Evolutionary conservation across 2,888 invertebrate species (phyloP).

Genomic region (Stegophylla sp.): DNA sequence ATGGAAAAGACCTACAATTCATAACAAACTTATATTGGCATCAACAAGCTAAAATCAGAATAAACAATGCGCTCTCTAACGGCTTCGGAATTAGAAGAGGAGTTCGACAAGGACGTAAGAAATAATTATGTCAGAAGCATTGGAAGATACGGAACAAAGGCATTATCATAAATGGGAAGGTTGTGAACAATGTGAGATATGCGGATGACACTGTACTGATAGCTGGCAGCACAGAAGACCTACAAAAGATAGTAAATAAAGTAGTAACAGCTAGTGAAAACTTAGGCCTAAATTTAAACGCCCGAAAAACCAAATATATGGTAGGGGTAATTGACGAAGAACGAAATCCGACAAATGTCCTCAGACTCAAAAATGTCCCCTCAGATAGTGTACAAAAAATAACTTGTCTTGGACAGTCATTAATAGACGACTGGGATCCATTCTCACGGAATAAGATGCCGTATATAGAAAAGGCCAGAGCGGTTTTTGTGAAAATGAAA

Average conservation of each 20-base stretch:
- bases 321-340: conserved; percentile 6
- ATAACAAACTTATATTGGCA: not conserved
- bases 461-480: conserved; percentile 50
- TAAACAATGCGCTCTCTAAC: not conserved
- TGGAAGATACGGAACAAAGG: not conserved
- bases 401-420: conserved; percentile 26
- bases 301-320: conserved; percentile 8
- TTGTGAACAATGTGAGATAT: not conserved
- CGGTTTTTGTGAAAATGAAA: conserved; percentile 43
- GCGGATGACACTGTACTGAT: conserved; percentile 6
- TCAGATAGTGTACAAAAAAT: conserved; percentile 29
- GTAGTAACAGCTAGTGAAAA: not conserved
- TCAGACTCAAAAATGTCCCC: conserved; percentile 28
- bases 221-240: not conserved
- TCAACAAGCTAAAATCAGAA: not conserved
- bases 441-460: conserved; percentile 13
- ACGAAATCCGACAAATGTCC: not conserved
- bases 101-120: not conserved
- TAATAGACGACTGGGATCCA: conserved; percentile 27
- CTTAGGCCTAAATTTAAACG: not conserved
- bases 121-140: not conserved
- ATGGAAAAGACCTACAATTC: conserved; percentile 13
- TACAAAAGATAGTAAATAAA: not conserved
- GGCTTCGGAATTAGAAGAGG: not conserved
- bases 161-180: not conserved